These are phyloP conservation scores for Potamarius usumacintae DNA, from an alignment of 2,113 vertebrate species.

Conservation along the genomic window DNA sequence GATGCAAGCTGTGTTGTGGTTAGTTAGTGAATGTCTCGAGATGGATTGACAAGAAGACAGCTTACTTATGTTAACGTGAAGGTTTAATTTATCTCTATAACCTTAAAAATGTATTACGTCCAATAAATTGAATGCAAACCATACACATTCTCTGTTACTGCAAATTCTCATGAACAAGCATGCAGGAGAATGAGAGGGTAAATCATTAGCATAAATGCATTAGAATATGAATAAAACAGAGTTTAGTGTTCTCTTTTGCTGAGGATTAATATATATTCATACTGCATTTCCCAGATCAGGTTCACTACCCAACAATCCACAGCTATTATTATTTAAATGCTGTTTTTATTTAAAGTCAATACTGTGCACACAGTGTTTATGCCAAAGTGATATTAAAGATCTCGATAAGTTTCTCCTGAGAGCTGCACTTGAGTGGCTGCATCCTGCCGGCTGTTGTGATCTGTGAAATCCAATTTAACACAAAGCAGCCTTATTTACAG, in stretches of 20 bases:
- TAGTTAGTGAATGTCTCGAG: background rate
- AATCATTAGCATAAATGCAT: conserved; percentile 61
- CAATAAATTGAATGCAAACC: conserved; percentile 32
- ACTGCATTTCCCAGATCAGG: conserved; percentile 54
- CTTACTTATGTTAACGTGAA: conserved; percentile 31
- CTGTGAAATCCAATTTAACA: conserved; percentile 65
- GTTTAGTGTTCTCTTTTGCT: conserved; percentile 52
- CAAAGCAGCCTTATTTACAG: conserved; percentile 63
- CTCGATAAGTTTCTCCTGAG: conserved; percentile 63
- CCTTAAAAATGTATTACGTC: conserved; percentile 17
- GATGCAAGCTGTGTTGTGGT: background rate
- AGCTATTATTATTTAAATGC: conserved; percentile 68
- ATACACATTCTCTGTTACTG: conserved; percentile 31
- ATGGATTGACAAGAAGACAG: conserved; percentile 6
- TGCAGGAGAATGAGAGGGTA: background rate
- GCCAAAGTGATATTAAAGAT: conserved; percentile 62
- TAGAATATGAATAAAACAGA: conserved; percentile 61
- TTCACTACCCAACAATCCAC: conserved; percentile 57
- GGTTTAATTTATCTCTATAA: conserved; percentile 43
- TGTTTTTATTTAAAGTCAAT: conserved; percentile 62
- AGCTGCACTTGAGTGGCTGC: conserved; percentile 61
- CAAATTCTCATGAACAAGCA: conserved; percentile 41
- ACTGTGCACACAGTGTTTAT: conserved; percentile 58
- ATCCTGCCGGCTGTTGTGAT: conserved; percentile 60
- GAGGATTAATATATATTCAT: conserved; percentile 58